Percentiles rank a stretch among this genome's conserved stretches.
These are phyloP conservation scores for Isurus oxyrinchus DNA, from an alignment of 2,113 vertebrate genomes.

Conservation along the genomic window DNA sequence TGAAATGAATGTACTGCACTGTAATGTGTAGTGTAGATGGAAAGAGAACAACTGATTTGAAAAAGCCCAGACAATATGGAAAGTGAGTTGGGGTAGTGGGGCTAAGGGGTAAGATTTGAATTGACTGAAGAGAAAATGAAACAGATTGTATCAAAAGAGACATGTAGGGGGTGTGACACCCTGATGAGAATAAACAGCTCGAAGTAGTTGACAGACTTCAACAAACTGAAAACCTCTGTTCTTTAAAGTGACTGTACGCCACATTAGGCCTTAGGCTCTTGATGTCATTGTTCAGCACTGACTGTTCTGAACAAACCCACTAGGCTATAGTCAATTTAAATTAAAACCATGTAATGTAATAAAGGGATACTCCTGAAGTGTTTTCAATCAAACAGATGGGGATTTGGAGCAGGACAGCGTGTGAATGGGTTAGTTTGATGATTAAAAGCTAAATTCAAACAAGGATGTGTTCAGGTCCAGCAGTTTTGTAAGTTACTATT, in stretches of 20 bases:
- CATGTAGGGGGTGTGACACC: conserved; percentile 89
- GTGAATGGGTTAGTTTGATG: conserved; percentile 33
- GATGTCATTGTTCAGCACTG: conserved; percentile 83
- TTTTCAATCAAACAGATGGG: conserved; percentile 84
- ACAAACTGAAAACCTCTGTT: conserved; percentile 85
- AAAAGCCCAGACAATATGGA: conserved; percentile 64
- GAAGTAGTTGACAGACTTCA: conserved; percentile 99
- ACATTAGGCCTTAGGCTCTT: conserved; percentile 74
- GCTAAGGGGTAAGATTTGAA: conserved; percentile 72
- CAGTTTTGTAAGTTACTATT: neutral
- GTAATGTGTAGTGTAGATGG: neutral
- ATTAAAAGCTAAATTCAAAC: conserved; percentile 30
- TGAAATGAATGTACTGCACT: neutral
- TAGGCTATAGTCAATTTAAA: conserved; percentile 81
- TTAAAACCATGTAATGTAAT: conserved; percentile 90
- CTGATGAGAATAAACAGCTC: conserved; percentile 93
- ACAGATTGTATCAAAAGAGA: conserved; percentile 93
- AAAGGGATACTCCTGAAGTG: conserved; percentile 86
- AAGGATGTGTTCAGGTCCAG: neutral
- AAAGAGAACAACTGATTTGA: conserved; percentile 1
- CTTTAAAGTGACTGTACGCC: conserved; percentile 81
- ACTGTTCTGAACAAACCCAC: conserved; percentile 85
- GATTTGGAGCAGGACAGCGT: conserved; percentile 17
- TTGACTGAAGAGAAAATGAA: conserved; percentile 87
- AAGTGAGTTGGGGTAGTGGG: conserved; percentile 61